Percentiles rank a stretch among this genome's conserved stretches.
Conservation (phyloP, 1,140 invertebrate genomes). For the Stenopsyche tienmushanensis region DNA sequence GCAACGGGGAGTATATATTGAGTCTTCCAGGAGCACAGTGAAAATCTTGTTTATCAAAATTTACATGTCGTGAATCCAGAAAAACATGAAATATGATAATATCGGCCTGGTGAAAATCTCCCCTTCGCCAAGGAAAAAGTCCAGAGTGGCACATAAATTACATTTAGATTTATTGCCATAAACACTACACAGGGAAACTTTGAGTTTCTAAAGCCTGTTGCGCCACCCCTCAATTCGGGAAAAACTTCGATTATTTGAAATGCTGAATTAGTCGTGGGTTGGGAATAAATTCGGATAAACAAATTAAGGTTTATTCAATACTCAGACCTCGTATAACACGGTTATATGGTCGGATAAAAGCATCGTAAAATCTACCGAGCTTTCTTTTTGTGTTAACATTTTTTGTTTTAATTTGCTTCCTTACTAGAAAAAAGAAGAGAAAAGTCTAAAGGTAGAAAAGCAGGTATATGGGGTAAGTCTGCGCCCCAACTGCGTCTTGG, state of each 20-base stretch:
- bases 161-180: constrained; percentile 23
- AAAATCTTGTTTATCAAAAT: constrained; percentile 27
- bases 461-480: too few relatives aligned
- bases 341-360: too few relatives aligned
- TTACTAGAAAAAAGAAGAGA: too few relatives aligned
- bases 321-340: too few relatives aligned
- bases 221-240: neutral
- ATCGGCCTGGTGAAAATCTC: neutral
- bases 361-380: too few relatives aligned
- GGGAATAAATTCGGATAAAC: too few relatives aligned
- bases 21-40: constrained; percentile 18
- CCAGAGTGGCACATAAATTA: constrained; percentile 21
- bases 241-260: neutral
- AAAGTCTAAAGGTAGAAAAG: too few relatives aligned
- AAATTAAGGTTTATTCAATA: too few relatives aligned
- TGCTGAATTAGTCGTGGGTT: too few relatives aligned
- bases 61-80: constrained; percentile 25
- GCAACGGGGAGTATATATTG: constrained; percentile 7
- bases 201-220: neutral
- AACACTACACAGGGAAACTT: constrained; percentile 3
- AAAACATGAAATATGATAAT: constrained; percentile 25
- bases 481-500: too few relatives aligned
- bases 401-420: too few relatives aligned
- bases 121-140: neutral
- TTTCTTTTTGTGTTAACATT: too few relatives aligned